Evolutionary conservation across 2,888 invertebrate species (phyloP), one percentile per base, ranked within the genome.

Genomic region (Drosophila atroscutellata): DNA sequence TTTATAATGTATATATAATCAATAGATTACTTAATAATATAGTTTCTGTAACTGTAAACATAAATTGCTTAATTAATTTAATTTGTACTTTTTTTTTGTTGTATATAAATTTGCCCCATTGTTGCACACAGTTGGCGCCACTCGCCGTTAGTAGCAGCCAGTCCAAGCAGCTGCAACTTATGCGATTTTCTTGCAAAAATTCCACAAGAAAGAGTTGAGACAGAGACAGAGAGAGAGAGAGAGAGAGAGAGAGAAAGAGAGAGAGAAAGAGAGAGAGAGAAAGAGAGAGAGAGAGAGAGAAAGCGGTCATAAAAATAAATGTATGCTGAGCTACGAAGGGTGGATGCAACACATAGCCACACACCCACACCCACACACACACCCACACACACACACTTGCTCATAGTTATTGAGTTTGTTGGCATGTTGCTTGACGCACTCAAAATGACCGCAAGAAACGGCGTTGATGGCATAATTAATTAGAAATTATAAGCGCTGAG

Each of bases 401-500:
- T 59, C n/a, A 56, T 45, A 51, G 28, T 49, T 50, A 67, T 67
- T 52, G 57, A 36, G 37, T 49, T 52, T 62, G 57, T 74, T 66
- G 61, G 63, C 51, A 51, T 60, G 59, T 72, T 52, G 26, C 13
- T 36, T 20, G 20, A 49, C n/a, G 39, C 52, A 30, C 45, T 61
- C 56, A 56, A 67, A 75, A 67, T 81, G 81, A 78, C 81, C 79
- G 56, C 87, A 81, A 62, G 74, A 63, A 75, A 72, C 74, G 68
- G 73, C 84, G 77, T 77, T 89, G 82, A 75, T 83, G 73, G 92
- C 91, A 91, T 91, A 91, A 91, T 91, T 91, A 92, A 92, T 91
- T 87, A 80, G 84, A 88, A 90, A 91, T 90, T 90, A 91, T 86
- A 88, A 81, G 81, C 79, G 77, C 75, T 71, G 72, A 74, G 80